These are phyloP conservation scores for Cliona cf. orientalis DNA, from an alignment of 37 sponge, comb jelly and placozoan species.

Conservation along the genomic window DNA sequence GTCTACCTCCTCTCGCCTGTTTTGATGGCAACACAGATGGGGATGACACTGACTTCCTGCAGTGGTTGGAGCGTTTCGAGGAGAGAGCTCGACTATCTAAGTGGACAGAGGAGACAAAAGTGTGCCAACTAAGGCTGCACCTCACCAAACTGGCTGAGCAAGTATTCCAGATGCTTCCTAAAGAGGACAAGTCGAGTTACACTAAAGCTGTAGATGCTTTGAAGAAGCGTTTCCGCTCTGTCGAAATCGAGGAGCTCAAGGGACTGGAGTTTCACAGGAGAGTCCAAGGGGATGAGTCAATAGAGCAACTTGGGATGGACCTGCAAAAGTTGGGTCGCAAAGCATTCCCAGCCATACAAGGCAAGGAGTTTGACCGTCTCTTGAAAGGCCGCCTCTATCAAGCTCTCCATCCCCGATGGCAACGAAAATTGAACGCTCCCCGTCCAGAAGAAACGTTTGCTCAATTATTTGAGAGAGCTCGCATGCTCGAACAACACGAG, in stretches of 20 bases:
- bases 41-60: slow-evolving; percentile 14
- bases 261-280: slow-evolving; percentile 11
- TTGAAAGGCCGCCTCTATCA: slow-evolving; percentile 23
- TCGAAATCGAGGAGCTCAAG: slow-evolving; percentile 5
- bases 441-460: background rate
- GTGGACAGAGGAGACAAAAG: slow-evolving; percentile 14
- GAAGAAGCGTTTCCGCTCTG: background rate
- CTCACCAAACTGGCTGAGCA: slow-evolving; percentile 19
- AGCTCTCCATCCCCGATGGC: slow-evolving; percentile 14
- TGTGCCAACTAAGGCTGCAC: slow-evolving; percentile 26
- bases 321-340: slow-evolving; percentile 11
- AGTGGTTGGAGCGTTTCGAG: slow-evolving; percentile 42
- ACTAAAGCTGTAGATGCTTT: background rate
- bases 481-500: slow-evolving; percentile 18
- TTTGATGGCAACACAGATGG: background rate
- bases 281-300: background rate
- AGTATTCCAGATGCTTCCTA: slow-evolving; percentile 6
- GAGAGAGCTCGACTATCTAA: slow-evolving; percentile 13
- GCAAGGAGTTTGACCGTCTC: slow-evolving; percentile 2
- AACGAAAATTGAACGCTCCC: slow-evolving; percentile 8
- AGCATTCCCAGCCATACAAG: too few relatives aligned
- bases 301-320: slow-evolving; percentile 12
- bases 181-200: slow-evolving; percentile 1
- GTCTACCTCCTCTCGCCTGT: slow-evolving; percentile 11
- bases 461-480: slow-evolving; percentile 2